Percentiles rank a stretch among this genome's conserved stretches.
phyloP scores from a whole-genome alignment of 2,888 invertebrate species.

The Poecilobothrus nobilitatus region DNA sequence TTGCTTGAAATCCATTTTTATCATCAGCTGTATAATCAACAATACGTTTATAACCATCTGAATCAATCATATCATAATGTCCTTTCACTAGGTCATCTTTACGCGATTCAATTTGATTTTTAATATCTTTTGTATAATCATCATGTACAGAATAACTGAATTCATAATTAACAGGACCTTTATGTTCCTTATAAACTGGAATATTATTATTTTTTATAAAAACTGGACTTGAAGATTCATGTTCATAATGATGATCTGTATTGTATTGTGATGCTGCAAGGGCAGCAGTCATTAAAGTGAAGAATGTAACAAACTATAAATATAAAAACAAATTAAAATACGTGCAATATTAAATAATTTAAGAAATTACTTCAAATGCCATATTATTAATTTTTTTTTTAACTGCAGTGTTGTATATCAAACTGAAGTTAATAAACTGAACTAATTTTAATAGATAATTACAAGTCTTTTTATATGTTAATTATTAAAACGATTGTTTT shows the following conservation, averaged over 20 bases:
- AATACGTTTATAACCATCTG: constrained; percentile 42
- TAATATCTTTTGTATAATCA: constrained; percentile 42
- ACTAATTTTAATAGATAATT: background rate
- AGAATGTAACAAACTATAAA: background rate
- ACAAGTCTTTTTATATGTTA: background rate
- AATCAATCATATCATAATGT: constrained; percentile 41
- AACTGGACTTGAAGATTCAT: background rate
- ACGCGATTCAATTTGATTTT: constrained; percentile 42
- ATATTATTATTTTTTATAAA: background rate
- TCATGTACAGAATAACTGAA: constrained; percentile 39
- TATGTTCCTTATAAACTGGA: constrained; percentile 24
- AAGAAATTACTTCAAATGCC: background rate
- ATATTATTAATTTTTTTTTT: background rate
- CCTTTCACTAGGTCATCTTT: constrained; percentile 43
- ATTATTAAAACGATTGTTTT: no score
- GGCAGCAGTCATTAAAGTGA: background rate
- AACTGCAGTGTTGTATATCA: background rate
- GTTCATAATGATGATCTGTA: background rate
- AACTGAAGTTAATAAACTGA: background rate
- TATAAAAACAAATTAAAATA: background rate
- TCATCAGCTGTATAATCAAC: constrained; percentile 44
- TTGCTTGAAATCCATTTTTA: constrained; percentile 44
- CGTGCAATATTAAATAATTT: no score
- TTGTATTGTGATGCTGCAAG: no score
- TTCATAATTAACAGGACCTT: constrained; percentile 35